Base-by-base conservation (phyloP, 1,140 invertebrate species). In the Drosophila carrolli region DNA sequence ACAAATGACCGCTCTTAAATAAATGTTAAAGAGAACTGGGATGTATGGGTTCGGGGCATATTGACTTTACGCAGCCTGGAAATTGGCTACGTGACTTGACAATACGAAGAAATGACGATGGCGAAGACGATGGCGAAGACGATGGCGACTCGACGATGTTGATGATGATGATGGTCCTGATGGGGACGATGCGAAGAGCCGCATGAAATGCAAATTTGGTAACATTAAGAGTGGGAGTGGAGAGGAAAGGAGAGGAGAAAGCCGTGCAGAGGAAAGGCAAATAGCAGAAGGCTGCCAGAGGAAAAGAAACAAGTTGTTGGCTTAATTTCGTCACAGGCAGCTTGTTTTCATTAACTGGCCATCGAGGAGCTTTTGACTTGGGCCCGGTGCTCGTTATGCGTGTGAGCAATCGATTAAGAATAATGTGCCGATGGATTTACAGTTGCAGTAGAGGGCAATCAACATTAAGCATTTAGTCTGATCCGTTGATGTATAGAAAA, bases 71-170 rank as follows among this genome's bases (percentile, higher is more conserved):
- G 57, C 54, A 40, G 70, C 62, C 81, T 79, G 77, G 60, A 88
- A 88, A 89, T 88, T 89, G 84, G 84, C 75, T 84, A 88, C 83
- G 83, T 88, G 83, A 88, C 83, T 88, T 89, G 84, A 88, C 83
- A 89, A 83, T 80, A 71, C 72, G 68, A 63, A 72, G 84, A 66
- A 70, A 67, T 74, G 53, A 66, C 46, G 62, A 60, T 11, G 53
- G 54, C 43, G 59, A 23, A 6, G 70, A n/a, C 60, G 46, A 50
- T 32, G 29, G 29, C 29, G 29, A 23, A 6, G 70, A n/a, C 60
- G 46, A 50, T 32, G 29, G 29, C 29, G 29, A 16, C 38, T 11
- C 46, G 53, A 67, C 50, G 54, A 62, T 37, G 59, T 59, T 63
- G 79, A 86, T 60, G 77, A 76, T 54, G 57, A 46, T 37, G 61